phyloP scores from a whole-genome alignment of 2,113 vertebrate genomes.

The Macroglossus sobrinus region DNA sequence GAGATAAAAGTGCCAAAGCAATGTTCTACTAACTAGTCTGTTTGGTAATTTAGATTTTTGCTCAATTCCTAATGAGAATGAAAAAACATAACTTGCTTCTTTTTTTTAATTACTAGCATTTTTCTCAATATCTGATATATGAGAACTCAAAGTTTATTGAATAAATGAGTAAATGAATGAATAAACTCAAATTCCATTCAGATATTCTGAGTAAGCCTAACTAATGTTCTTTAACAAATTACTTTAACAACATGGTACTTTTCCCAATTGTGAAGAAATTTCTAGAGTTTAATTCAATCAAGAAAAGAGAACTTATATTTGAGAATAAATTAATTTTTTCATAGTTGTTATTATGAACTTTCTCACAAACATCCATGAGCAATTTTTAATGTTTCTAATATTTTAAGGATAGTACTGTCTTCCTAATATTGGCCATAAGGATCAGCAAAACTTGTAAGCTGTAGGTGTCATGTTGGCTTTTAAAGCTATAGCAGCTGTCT shows the following conservation, averaged over 20 bases:
- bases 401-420: background rate
- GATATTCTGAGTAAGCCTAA: background rate
- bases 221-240: background rate
- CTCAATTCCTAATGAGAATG: background rate
- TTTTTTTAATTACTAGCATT: background rate
- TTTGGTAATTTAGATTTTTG: background rate
- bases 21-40: background rate
- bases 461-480: background rate
- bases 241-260: background rate
- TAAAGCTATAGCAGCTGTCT: background rate
- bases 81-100: background rate
- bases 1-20: background rate
- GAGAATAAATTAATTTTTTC: background rate
- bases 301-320: background rate
- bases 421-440: background rate
- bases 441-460: background rate
- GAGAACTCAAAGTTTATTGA: background rate
- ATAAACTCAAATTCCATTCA: constrained; percentile 28
- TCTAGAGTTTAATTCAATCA: constrained; percentile 14
- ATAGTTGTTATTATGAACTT: background rate
- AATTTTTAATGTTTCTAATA: background rate
- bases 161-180: constrained; percentile 19
- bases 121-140: background rate
- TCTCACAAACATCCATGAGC: background rate
- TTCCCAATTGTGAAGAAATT: background rate